A percentile compares a stretch with the other conserved stretches of the same genome.
phyloP scores from a whole-genome alignment of 2,113 vertebrate species.

The Larimichthys polyactis region DNA sequence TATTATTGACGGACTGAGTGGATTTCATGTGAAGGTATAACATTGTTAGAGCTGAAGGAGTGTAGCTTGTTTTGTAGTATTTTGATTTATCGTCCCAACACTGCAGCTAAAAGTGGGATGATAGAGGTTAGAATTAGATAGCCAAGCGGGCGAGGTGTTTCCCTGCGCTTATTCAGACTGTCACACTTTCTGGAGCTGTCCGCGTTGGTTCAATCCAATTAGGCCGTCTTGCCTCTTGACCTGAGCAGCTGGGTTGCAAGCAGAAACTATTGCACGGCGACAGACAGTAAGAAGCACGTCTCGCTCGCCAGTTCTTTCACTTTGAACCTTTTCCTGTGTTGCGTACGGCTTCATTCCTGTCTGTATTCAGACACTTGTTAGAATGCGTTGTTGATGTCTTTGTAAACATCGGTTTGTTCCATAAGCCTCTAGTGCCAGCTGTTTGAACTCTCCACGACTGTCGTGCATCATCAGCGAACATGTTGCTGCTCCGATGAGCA shows the following conservation, averaged over 20 bases:
- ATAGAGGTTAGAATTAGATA: not conserved
- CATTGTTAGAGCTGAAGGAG: too few species aligned
- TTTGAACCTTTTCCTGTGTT: not conserved
- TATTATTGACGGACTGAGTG: not conserved
- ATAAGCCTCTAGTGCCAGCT: conserved; percentile 27
- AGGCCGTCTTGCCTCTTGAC: conserved; percentile 52
- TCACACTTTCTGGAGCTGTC: conserved; percentile 42
- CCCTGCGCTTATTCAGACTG: conserved; percentile 20
- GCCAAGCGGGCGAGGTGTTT: not conserved
- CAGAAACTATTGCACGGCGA: not conserved
- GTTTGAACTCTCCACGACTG: conserved; percentile 9
- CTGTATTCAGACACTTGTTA: not conserved
- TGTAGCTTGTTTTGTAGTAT: not conserved
- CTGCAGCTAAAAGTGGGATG: not conserved
- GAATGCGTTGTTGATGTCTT: not conserved
- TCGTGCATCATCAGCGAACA: not conserved
- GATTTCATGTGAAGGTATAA: conserved; percentile 46
- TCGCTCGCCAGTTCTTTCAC: not conserved
- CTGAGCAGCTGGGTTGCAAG: not conserved
- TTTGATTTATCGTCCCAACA: not conserved
- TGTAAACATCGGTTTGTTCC: not conserved
- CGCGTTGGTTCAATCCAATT: conserved; percentile 63
- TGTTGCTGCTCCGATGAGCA: conserved; percentile 16
- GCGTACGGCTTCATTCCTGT: not conserved
- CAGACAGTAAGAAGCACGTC: not conserved